These are phyloP conservation scores for Meiosimyza decipiens DNA, from an alignment of 2,888 invertebrate genomes.

Conservation along the genomic window DNA sequence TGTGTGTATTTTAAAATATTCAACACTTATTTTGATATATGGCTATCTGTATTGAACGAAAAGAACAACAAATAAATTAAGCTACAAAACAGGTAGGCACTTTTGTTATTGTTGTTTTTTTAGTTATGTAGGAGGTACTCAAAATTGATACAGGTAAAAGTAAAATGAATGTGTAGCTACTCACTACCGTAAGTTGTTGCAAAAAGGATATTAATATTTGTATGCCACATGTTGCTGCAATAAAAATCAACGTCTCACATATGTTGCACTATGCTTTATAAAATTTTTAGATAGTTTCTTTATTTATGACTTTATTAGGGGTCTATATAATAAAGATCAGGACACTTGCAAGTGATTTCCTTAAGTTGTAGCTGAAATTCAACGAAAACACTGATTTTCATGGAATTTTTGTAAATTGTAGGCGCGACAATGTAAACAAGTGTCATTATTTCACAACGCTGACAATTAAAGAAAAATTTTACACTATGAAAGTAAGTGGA, in stretches of 20 bases:
- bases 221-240: no score
- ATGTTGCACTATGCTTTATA: conserved; percentile 2
- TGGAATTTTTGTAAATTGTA: conserved; percentile 48
- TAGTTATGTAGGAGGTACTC: not conserved
- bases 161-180: no score
- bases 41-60: no score
- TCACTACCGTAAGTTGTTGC: no score
- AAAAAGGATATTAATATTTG: no score
- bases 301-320: not conserved
- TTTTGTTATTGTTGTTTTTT: not conserved
- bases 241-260: conserved; percentile 1
- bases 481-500: no score
- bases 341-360: conserved; percentile 36
- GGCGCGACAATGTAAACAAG: conserved; percentile 50
- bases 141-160: not conserved
- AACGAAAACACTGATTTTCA: not conserved
- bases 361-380: conserved; percentile 37
- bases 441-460: not conserved
- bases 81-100: not conserved
- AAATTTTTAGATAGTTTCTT: not conserved
- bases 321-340: not conserved
- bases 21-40: no score
- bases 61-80: not conserved
- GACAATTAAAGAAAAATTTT: not conserved
- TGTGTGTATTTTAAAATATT: not conserved